Evolutionary conservation across 2,888 invertebrate species (phyloP).

Genomic region (Andrena fulva): DNA sequence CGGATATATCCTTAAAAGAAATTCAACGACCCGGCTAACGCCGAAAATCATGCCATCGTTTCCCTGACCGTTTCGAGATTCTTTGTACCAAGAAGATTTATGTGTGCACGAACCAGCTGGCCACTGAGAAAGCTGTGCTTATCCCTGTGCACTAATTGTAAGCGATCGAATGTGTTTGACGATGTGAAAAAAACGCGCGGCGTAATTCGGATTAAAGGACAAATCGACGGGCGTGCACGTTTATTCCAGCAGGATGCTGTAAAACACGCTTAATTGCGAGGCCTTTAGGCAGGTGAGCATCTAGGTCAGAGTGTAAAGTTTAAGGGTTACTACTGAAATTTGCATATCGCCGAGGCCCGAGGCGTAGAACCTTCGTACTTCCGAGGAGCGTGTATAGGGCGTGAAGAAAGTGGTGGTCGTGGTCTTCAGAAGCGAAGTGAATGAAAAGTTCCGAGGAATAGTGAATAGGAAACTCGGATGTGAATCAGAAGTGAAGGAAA

Average conservation of each 20-base stretch:
- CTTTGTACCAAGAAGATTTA: background rate
- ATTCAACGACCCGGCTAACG: conserved; percentile 26
- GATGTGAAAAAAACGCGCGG: background rate
- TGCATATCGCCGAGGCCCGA: conserved; percentile 68
- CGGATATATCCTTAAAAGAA: conserved; percentile 5
- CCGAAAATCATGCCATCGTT: background rate
- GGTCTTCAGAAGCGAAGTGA: background rate
- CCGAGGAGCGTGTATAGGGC: conserved; percentile 25
- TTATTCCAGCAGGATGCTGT: conserved; percentile 31
- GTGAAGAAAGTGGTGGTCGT: background rate
- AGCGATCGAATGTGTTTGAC: no score
- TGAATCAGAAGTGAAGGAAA: no score
- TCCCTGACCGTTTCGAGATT: background rate
- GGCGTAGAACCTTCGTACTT: conserved; percentile 29
- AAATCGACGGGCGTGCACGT: background rate
- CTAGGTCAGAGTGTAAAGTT: conserved; percentile 75
- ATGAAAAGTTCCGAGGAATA: no score
- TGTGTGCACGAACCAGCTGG: background rate
- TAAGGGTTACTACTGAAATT: conserved; percentile 76
- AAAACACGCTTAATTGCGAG: conserved; percentile 63
- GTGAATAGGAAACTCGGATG: no score
- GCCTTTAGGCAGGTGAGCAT: conserved; percentile 64
- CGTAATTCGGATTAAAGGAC: conserved; percentile 7
- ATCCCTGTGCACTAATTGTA: background rate
- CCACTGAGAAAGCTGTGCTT: no score